A percentile compares a stretch with the other conserved stretches of the same genome.
Evolutionary conservation across 2,797 vertebrate species (phyloP).

Genomic region (Malurus leucopterus): DNA sequence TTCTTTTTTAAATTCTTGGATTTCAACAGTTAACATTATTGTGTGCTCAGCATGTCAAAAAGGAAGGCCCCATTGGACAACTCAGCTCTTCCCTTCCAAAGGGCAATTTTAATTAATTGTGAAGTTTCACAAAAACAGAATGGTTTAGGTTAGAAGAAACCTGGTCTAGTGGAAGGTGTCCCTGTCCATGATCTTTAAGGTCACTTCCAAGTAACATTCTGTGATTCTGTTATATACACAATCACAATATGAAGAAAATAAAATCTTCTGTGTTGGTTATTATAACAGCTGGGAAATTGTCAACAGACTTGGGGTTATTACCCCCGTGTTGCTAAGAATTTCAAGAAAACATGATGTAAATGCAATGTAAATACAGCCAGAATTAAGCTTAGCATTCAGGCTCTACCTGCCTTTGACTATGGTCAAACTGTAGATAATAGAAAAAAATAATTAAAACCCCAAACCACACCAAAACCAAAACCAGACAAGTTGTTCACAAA

Average conservation of each 20-base stretch:
- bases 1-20: background rate
- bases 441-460: background rate
- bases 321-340: background rate
- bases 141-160: background rate
- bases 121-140: background rate
- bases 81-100: background rate
- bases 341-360: background rate
- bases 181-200: background rate
- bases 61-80: background rate
- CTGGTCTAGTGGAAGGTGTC: background rate
- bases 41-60: background rate
- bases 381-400: background rate
- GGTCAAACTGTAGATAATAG: background rate
- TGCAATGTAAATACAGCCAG: background rate
- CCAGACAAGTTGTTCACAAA: background rate
- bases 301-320: background rate
- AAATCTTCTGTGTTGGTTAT: background rate
- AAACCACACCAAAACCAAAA: background rate
- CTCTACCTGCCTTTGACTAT: background rate
- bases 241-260: background rate
- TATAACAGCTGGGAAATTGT: background rate
- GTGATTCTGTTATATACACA: background rate
- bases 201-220: background rate
- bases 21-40: background rate
- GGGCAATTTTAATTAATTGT: background rate